phyloP scores from a whole-genome alignment of 2,113 vertebrate species.

The Galeopterus variegatus region DNA sequence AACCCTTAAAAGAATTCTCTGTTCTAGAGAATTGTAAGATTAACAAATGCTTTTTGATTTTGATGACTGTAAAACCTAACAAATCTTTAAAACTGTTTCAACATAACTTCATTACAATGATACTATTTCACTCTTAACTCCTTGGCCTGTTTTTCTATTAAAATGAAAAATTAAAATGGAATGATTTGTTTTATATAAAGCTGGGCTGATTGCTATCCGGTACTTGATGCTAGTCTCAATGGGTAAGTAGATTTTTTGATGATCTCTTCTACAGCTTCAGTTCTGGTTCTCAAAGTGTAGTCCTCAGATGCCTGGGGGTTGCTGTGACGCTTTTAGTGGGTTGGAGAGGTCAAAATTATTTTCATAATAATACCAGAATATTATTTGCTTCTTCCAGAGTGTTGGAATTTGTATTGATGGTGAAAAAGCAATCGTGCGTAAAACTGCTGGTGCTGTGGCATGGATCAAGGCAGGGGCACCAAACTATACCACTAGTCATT shows the following conservation, averaged over 20 bases:
- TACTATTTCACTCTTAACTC: constrained; percentile 37
- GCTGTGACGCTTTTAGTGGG: not conserved
- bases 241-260: not conserved
- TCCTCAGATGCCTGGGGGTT: not conserved
- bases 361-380: constrained; percentile 35
- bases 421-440: not conserved
- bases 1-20: not conserved
- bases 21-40: constrained; percentile 13
- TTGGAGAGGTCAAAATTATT: constrained; percentile 35
- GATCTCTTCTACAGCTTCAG: not conserved
- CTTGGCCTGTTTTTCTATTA: constrained; percentile 62
- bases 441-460: not conserved
- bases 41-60: constrained; percentile 45
- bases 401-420: not conserved
- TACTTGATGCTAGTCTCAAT: not conserved
- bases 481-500: not conserved
- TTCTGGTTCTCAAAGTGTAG: constrained; percentile 32
- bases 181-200: constrained; percentile 47
- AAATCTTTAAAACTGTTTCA: constrained; percentile 42
- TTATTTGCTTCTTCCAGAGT: not conserved
- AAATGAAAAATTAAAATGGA: constrained; percentile 48
- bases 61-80: constrained; percentile 12
- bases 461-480: not conserved
- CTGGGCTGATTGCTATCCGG: not conserved
- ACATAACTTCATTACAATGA: constrained; percentile 45